A percentile compares a stretch with the other conserved stretches of the same genome.
Conservation (phyloP, 2,888 invertebrate species). For the Adineta ricciae region DNA sequence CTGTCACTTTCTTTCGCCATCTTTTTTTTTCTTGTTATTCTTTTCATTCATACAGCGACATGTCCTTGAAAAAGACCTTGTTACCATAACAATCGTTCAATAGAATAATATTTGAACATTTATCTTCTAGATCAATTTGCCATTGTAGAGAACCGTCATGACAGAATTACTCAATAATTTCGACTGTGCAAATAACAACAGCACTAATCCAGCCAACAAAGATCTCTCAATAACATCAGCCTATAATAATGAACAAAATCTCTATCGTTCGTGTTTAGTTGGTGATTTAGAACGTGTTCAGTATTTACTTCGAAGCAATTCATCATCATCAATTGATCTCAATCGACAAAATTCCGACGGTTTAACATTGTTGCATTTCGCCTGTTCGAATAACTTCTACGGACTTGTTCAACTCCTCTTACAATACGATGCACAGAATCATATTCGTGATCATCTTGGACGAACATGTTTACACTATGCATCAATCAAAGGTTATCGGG, state of each 20-base stretch:
- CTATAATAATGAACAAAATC: neutral
- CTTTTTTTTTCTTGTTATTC: neutral
- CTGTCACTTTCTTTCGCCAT: neutral
- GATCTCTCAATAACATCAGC: neutral
- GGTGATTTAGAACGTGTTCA: slow-evolving; percentile 21
- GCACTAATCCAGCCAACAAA: neutral
- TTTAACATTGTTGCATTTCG: slow-evolving; percentile 4
- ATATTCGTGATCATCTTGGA: neutral
- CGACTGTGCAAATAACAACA: neutral
- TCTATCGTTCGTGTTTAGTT: neutral
- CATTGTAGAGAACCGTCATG: neutral
- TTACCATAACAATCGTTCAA: neutral
- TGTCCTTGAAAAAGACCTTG: neutral
- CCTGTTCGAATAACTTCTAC: slow-evolving; percentile 10
- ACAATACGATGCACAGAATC: neutral
- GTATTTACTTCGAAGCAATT: neutral
- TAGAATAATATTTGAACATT: neutral
- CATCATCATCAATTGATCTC: neutral
- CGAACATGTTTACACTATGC: slow-evolving; percentile 2
- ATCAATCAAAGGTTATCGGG: slow-evolving; percentile 5
- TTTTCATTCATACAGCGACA: neutral
- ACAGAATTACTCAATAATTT: neutral
- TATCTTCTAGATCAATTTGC: neutral
- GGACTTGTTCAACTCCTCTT: slow-evolving; percentile 5
- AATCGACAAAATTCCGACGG: slow-evolving; percentile 5